These are phyloP conservation scores for Allygus modestus DNA, from an alignment of 2,888 invertebrate genomes.

Conservation along the genomic window DNA sequence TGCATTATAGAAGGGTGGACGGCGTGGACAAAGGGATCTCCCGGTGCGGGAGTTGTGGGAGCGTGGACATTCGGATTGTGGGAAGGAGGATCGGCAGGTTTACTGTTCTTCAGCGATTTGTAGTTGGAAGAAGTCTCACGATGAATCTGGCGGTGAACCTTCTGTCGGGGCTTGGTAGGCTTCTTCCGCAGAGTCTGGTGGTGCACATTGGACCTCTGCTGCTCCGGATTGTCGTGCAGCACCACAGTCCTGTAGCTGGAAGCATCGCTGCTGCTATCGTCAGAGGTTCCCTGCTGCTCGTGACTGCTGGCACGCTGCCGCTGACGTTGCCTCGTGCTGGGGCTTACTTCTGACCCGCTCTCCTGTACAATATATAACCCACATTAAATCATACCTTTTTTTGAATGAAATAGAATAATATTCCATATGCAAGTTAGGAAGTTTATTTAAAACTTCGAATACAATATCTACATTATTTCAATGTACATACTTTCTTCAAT, in stretches of 20 bases:
- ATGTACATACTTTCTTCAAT: too few species aligned
- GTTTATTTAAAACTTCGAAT: too few species aligned
- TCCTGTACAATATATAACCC: slow-evolving; percentile 12
- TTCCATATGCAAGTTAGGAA: too few species aligned
- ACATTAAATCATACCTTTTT: neutral
- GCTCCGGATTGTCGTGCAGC: neutral
- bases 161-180: neutral
- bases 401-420: neutral
- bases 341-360: neutral
- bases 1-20: slow-evolving; percentile 61
- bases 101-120: neutral
- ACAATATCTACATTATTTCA: too few species aligned
- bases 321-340: neutral
- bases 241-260: slow-evolving; percentile 36
- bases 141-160: neutral
- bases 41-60: neutral
- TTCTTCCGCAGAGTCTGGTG: slow-evolving; percentile 13
- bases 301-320: neutral
- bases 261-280: slow-evolving; percentile 3
- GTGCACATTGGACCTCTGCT: neutral
- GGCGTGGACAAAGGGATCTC: slow-evolving; percentile 38
- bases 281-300: neutral
- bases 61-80: neutral
- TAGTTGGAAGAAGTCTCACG: neutral
- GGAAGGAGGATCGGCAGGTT: slow-evolving; percentile 8